Evolutionary conservation across 1,140 invertebrate genomes (phyloP).

Genomic region (Hycleus phaleratus): DNA sequence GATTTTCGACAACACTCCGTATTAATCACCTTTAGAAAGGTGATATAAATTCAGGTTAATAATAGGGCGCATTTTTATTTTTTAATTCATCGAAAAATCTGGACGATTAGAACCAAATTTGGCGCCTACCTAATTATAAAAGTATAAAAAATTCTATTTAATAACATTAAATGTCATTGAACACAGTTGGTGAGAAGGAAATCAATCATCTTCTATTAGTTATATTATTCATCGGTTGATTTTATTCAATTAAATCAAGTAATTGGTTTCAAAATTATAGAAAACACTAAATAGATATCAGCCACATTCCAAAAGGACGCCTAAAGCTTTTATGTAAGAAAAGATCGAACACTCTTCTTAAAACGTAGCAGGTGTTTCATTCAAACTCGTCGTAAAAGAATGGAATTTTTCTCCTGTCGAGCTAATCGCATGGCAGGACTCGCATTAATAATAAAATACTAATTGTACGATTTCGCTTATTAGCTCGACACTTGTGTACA

Average conservation of each 20-base stretch:
- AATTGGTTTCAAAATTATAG: too few species aligned
- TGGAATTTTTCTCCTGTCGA: too few species aligned
- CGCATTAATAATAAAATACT: too few species aligned
- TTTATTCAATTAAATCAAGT: neutral
- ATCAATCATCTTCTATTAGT: constrained; percentile 11
- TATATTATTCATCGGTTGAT: neutral
- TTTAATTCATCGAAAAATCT: neutral
- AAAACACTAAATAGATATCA: too few species aligned
- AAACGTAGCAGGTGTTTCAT: too few species aligned
- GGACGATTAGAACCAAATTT: constrained; percentile 3
- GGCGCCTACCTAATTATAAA: constrained; percentile 9
- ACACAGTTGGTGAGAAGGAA: neutral
- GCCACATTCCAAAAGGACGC: too few species aligned
- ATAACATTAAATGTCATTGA: neutral
- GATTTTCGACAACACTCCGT: neutral
- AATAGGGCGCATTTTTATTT: constrained; percentile 11
- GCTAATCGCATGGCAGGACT: too few species aligned
- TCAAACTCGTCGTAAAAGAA: too few species aligned
- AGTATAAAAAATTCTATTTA: constrained; percentile 2
- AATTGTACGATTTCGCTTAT: too few species aligned
- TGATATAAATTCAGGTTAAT: constrained; percentile 8
- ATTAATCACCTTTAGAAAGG: constrained; percentile 11
- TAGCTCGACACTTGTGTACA: too few species aligned
- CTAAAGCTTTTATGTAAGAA: too few species aligned
- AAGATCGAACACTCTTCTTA: too few species aligned